Base-by-base conservation (phyloP, 2,888 invertebrate genomes). In the Lysandra bellargus region DNA sequence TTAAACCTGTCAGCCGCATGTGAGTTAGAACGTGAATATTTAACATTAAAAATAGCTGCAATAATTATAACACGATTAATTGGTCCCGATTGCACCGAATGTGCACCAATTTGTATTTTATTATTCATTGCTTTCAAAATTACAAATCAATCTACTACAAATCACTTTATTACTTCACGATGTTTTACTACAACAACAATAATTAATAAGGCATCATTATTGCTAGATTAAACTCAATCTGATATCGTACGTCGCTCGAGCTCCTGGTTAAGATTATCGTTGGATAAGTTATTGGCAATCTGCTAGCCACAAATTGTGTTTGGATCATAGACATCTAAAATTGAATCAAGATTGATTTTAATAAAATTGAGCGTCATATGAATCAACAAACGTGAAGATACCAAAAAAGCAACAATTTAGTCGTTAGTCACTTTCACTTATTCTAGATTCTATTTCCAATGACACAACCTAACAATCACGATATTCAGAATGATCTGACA, bases 51-150 rank as follows among this genome's bases (percentile, higher is more conserved):
- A 84, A 83, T 83, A 84, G 80, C 79, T 80, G 80, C 81, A 80
- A 85, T 86, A 84, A 88, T 90, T 85, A 88, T 90, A 89, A 88
- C 87, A 90, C 89, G 91, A 88, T 80, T 87, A 88, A 90, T 89
- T 91, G 88, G 84, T 79, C 86, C 81, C 81, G 83, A 85, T 85
- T 84, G 82, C 84, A 82, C 87, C n/a, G 75, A 69, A 44, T 14
- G 57, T 6, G 49, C 49, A 30, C 30, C 53, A 53, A 76, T 76
- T 57, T 53, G 53, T 57, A 49, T 75, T 75, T 53, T 7, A 57
- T 57, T 76, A 53, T 76, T 69, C 37, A 69, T 37, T 37, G 33
- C 33, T 69, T 69, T 17, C 14, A 37, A 69, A 44, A 74, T 74
- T 44, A 74, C 40, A 7, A 74, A 44, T 44, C 9, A 74, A 74